phyloP scores from a whole-genome alignment of 2,888 invertebrate species.

The Pachliopta kotzebuea region DNA sequence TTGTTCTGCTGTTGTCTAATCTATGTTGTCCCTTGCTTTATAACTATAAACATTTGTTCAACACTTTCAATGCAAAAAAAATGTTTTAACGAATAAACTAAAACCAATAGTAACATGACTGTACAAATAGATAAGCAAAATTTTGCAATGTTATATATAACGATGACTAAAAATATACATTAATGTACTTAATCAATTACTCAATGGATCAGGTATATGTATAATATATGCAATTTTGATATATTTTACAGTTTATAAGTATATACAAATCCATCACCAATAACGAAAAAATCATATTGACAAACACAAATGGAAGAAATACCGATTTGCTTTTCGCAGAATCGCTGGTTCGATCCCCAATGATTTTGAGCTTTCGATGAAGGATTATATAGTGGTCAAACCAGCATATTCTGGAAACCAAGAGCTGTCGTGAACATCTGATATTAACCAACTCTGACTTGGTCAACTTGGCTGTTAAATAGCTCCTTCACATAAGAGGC shows the following conservation, averaged over 20 bases:
- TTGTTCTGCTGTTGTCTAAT: constrained; percentile 8
- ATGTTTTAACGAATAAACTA: constrained; percentile 9
- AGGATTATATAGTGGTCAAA: too few species aligned
- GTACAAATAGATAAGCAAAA: constrained; percentile 17
- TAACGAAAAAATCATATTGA: neutral
- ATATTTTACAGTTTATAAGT: neutral
- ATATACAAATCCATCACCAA: neutral
- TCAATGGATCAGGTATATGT: neutral
- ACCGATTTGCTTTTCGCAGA: too few species aligned
- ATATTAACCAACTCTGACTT: too few species aligned
- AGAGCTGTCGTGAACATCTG: too few species aligned
- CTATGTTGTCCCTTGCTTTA: constrained; percentile 5
- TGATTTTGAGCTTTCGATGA: too few species aligned
- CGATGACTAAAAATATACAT: neutral
- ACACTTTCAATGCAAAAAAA: constrained; percentile 15
- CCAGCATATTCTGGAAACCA: too few species aligned
- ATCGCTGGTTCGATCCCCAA: too few species aligned
- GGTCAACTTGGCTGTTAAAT: too few species aligned
- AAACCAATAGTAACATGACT: constrained; percentile 5
- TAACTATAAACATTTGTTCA: constrained; percentile 20
- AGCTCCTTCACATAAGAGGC: too few species aligned
- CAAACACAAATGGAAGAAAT: too few species aligned
- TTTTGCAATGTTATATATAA: constrained; percentile 2
- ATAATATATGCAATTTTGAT: neutral
- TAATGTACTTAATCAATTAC: neutral